A percentile compares a stretch with the other conserved stretches of the same genome.
These are phyloP conservation scores for Athrips mouffetella DNA, from an alignment of 2,888 invertebrate genomes.

Conservation along the genomic window DNA sequence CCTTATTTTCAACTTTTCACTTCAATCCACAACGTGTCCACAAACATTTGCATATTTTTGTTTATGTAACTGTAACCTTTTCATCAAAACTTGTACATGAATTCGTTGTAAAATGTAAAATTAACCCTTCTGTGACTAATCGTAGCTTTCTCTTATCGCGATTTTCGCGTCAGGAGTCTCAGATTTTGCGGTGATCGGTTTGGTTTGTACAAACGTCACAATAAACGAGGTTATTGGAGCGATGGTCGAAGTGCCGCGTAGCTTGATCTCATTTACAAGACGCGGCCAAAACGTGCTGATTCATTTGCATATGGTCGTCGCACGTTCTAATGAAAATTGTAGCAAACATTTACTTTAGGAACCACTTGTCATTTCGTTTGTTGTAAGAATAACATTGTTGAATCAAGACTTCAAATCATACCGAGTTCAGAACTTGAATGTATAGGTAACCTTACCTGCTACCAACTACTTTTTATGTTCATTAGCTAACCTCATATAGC, in stretches of 20 bases:
- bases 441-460: no score
- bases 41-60: slow-evolving; percentile 37
- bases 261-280: slow-evolving; percentile 62
- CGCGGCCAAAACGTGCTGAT: slow-evolving; percentile 70
- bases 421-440: no score
- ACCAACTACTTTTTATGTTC: no score
- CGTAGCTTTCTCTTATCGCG: slow-evolving; percentile 71
- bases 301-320: slow-evolving; percentile 69
- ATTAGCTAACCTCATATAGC: no score
- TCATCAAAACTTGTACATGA: slow-evolving; percentile 44
- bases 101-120: slow-evolving; percentile 58
- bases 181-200: slow-evolving; percentile 39
- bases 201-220: slow-evolving; percentile 37
- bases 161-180: slow-evolving; percentile 45
- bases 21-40: slow-evolving; percentile 22
- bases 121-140: slow-evolving; percentile 72
- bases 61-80: slow-evolving; percentile 62
- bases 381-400: neutral
- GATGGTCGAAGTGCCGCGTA: slow-evolving; percentile 71
- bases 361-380: neutral
- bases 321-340: slow-evolving; percentile 27
- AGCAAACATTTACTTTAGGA: slow-evolving; percentile 10
- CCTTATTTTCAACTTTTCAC: slow-evolving; percentile 32
- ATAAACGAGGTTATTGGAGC: slow-evolving; percentile 73
- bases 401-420: neutral